A percentile compares a stretch with the other conserved stretches of the same genome.
phyloP scores from a whole-genome alignment of 2,797 vertebrate species.

The Parauchenoglanis punctatus region DNA sequence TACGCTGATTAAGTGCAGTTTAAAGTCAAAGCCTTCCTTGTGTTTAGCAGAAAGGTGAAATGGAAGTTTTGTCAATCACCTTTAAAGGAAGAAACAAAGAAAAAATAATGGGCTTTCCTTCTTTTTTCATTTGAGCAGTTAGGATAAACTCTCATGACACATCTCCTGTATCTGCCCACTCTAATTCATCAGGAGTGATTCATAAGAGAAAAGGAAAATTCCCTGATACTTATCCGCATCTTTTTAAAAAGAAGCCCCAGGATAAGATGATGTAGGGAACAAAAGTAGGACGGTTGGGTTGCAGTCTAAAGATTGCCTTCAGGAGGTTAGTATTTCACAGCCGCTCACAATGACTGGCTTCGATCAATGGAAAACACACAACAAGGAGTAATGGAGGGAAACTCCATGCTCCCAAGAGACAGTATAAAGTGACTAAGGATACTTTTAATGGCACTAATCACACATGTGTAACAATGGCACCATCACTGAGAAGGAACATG shows the following conservation, averaged over 20 bases:
- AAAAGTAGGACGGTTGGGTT: slow-evolving; percentile 30
- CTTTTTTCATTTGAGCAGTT: neutral
- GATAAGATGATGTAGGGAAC: slow-evolving; percentile 31
- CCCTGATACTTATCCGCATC: slow-evolving; percentile 47
- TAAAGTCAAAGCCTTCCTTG: neutral
- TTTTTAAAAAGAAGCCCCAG: slow-evolving; percentile 18
- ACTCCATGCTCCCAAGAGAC: slow-evolving; percentile 25
- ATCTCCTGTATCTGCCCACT: neutral
- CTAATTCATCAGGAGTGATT: neutral
- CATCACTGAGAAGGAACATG: neutral
- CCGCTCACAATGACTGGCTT: slow-evolving; percentile 40
- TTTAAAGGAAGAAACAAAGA: neutral
- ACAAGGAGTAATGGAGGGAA: slow-evolving; percentile 26
- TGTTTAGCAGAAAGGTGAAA: neutral
- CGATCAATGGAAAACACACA: slow-evolving; percentile 33
- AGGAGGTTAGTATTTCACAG: slow-evolving; percentile 52
- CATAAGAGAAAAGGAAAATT: slow-evolving; percentile 36
- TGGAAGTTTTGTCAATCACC: neutral
- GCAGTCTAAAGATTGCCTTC: slow-evolving; percentile 25
- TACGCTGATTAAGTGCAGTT: slow-evolving; percentile 25
- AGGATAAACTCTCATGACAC: neutral
- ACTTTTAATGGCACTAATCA: slow-evolving; percentile 8
- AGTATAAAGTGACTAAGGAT: slow-evolving; percentile 17
- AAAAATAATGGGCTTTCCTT: neutral
- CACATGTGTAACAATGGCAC: slow-evolving; percentile 16